Evolutionary conservation across 2,113 vertebrate species (phyloP), one percentile per base, ranked within the genome.

Genomic region (Eurystomus gularis): DNA sequence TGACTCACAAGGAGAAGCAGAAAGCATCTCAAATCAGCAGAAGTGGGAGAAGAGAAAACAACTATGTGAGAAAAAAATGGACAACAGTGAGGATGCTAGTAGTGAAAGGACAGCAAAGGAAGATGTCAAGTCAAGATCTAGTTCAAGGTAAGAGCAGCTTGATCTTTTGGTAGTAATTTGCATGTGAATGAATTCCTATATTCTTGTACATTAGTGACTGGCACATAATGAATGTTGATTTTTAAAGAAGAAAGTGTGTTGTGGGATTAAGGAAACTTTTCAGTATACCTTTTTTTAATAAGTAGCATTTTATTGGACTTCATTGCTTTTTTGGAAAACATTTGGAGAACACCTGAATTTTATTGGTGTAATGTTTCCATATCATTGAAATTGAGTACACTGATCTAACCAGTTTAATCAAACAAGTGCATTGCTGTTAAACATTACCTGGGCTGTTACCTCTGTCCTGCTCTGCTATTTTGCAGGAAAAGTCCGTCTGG

Each of bases 71-170:
- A 97, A 79, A 88, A 97, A 92, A 93, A 5, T 37, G 10, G 93
- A 52, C 95, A 96, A 55, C 84, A 84, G 0, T 8, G 92, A 94
- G 71, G 94, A 98, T 44, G 12, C 51, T 62, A 54, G 76, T 90
- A 85, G 66, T 35, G 71, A 98, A 96, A 96, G 96, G 37, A 82
- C 89, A 87, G 86, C 70, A 26, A 98, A 97, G 88, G 98, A 97
- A 54, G 98, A 98, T 39, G 92, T 93, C 5, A 98, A 94, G 78
- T 94, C 92, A 82, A 97, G 95, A 95, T 83, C 82, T 18, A 97
- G 92, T 79, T 96, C 98, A 64, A 98, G 98, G 98, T 98, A 98
- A 98, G 97, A 54, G 52, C 46, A 25, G 2, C 9, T 33, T 77
- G 21, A 26, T 55, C 14, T 87, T 78, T 85, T 80, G 44, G 29